Base-by-base conservation (phyloP, 2,113 vertebrate species). In the Circaetus cinerascens region DNA sequence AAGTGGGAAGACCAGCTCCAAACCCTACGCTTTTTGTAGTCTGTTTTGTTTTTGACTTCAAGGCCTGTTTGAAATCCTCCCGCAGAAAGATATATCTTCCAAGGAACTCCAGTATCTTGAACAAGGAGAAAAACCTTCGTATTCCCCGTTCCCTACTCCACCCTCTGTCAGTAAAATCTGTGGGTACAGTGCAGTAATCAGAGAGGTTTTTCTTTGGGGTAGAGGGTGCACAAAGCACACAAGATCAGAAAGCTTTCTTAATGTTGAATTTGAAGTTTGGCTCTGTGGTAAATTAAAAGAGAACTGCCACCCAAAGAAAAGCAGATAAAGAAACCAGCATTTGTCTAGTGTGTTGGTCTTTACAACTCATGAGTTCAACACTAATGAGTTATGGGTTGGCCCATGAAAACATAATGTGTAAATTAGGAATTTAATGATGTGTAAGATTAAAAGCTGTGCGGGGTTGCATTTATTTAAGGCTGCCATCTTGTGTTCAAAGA, bases 391-490 rank as follows among this genome's bases (percentile, higher is more conserved):
- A 98, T 98, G 98, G 98, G 98, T 98, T 98, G 98, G 97, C 98
- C 98, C 98, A 98, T 96, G 97, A 98, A 98, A 98, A 98, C 98
- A 98, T 98, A 98, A 98, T 98, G 98, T 98, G 98, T 99, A 98
- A 98, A 98, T 99, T 98, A 98, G 98, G 97, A 98, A 98, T 98
- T 98, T 98, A 99, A 99, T 98, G 98, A 98, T 98, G 98, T 98
- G 98, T 98, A 98, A 98, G 98, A 98, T 98, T 97, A 98, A 98
- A 98, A 98, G 98, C 98, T 98, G 98, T 97, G 97, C 94, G 78
- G 98, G 98, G 96, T 97, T 98, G 98, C 97, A 98, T 98, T 98
- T 98, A 98, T 98, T 98, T 98, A 98, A 98, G 98, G 97, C 98
- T 98, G 98, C 98, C 98, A 98, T 98, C 98, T 98, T 98, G 98